phyloP scores from a whole-genome alignment of 2,113 vertebrate genomes.

The Electrona antarctica region DNA sequence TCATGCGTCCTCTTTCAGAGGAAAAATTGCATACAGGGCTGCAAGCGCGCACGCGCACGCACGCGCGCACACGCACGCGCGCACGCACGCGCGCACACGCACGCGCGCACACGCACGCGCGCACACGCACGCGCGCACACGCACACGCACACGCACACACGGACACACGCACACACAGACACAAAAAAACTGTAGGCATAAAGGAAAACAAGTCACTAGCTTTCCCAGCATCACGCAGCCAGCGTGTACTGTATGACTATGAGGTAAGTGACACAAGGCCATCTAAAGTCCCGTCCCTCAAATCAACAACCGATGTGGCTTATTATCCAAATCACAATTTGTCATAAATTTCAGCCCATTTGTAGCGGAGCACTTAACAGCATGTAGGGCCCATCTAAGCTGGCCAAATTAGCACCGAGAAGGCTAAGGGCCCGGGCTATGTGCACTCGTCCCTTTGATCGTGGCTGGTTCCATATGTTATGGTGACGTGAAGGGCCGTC shows the following conservation, averaged over 20 bases:
- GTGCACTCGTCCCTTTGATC: conserved; percentile 68
- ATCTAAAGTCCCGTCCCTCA: background rate
- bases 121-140: background rate
- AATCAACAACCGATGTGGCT: conserved; percentile 40
- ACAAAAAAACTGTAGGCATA: background rate
- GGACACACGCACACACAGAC: conserved; percentile 1
- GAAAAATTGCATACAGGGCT: background rate
- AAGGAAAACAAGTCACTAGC: background rate
- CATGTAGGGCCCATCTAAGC: conserved; percentile 60
- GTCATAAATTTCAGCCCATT: conserved; percentile 74
- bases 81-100: too few species aligned
- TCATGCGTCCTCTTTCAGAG: too few species aligned
- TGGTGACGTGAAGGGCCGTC: conserved; percentile 53
- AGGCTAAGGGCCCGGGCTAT: conserved; percentile 43
- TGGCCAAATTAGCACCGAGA: conserved; percentile 65
- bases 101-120: conserved; percentile 4
- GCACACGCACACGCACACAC: too few species aligned
- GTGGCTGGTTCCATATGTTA: conserved; percentile 72
- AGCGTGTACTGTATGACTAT: background rate
- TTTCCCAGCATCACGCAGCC: conserved; percentile 3
- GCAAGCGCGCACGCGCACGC: background rate
- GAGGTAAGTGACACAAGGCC: conserved; percentile 16
- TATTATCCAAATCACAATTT: conserved; percentile 74
- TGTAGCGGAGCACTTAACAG: conserved; percentile 70
- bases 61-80: background rate